Evolutionary conservation across 2,113 vertebrate species (phyloP), one percentile per base, ranked within the genome.

Genomic region (Dipodomys spectabilis): DNA sequence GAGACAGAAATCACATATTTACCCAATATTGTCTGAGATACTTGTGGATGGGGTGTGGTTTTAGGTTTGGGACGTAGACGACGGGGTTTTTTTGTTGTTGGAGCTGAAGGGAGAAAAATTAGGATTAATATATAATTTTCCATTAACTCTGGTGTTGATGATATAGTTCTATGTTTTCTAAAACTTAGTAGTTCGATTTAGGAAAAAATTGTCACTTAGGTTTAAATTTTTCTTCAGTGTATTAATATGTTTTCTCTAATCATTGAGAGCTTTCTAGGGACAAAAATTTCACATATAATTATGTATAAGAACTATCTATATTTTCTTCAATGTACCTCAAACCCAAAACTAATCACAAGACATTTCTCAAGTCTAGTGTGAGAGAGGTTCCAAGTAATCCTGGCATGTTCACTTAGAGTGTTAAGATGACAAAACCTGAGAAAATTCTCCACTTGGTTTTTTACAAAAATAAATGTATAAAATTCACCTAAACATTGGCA

Each of bases 21-120:
- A 98, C 98, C 98, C 92, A 97, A 82, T 95, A 97, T 97, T 86
- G 94, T 97, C 88, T 97, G 97, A 77, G 94, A 83, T 91, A 87
- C 92, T 97, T 98, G 97, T 95, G 98, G 94, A 87, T 69, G 64
- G 7, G 96, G 95, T 84, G 96, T 97, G 97, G 96, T 94, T 98
- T 97, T 98, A 95, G 96, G 80, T 97, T 98, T 98, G 95, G 96
- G 98, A 53, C 20, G 89, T 64, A 45, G 91, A 85, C 20, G 77
- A 83, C 44, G 92, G 71, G 77, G 10, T 91, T 62, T 95, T 95
- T 91, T 92, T 90, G 95, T 89, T 91, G 72, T 60, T 86, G 91
- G 82, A 89, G 86, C 95, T 96, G 78, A 93, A 67, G 74, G 35
- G 92, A 95, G 49, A 95, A 95, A 95, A 94, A 57, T 71, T 65